Percentiles rank a stretch among this genome's conserved stretches.
Conservation (phyloP, 2,797 vertebrate species). For the Loriculus beryllinus region DNA sequence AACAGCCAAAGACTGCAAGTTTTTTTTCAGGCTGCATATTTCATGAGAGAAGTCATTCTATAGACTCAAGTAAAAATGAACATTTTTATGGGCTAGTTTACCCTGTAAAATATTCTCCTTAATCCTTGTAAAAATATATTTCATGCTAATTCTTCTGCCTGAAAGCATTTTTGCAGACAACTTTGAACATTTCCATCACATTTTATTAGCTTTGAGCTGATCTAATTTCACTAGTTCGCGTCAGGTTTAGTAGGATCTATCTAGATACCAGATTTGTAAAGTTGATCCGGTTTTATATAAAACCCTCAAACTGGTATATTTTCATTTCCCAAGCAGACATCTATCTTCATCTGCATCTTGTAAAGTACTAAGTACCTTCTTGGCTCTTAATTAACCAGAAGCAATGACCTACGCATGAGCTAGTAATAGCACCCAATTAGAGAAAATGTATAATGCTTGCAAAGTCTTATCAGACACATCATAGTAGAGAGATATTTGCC, state of each 20-base stretch:
- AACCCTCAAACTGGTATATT: background rate
- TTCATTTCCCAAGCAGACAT: constrained; percentile 25
- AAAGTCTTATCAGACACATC: background rate
- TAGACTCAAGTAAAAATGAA: background rate
- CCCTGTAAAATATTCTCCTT: background rate
- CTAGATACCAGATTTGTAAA: background rate
- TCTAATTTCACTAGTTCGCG: constrained; percentile 23
- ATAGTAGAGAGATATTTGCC: background rate
- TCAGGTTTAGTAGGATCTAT: background rate
- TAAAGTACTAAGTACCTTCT: constrained; percentile 9
- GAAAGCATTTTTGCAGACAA: constrained; percentile 21
- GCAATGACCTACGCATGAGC: background rate
- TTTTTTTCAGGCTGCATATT: background rate
- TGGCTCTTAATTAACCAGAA: constrained; percentile 46
- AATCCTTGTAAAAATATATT: constrained; percentile 31
- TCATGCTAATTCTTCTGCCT: constrained; percentile 15
- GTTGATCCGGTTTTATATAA: constrained; percentile 10
- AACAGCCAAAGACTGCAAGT: background rate
- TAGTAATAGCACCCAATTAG: constrained; percentile 26
- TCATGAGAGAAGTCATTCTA: background rate
- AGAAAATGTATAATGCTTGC: background rate
- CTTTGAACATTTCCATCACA: constrained; percentile 16
- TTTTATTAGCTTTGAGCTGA: constrained; percentile 24
- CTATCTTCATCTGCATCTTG: background rate
- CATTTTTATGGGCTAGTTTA: background rate